These are phyloP conservation scores for Lampris megalopsis DNA, from an alignment of 2,113 vertebrate genomes.

Conservation along the genomic window DNA sequence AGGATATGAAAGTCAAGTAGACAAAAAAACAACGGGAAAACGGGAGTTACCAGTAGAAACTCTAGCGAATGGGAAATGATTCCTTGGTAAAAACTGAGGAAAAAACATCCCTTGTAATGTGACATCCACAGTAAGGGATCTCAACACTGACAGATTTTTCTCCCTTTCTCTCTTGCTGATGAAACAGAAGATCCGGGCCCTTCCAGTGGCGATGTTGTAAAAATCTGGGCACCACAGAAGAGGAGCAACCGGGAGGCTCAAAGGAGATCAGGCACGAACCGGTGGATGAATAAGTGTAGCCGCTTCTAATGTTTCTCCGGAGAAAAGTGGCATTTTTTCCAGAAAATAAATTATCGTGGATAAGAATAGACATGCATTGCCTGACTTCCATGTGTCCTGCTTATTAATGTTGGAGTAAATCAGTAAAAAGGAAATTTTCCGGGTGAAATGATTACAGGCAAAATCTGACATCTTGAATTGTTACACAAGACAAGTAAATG, in stretches of 20 bases:
- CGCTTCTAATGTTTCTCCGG: background rate
- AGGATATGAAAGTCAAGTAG: too few species aligned
- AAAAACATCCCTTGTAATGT: background rate
- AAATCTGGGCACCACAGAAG: background rate
- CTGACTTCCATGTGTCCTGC: slow-evolving; percentile 48
- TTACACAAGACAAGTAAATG: slow-evolving; percentile 13
- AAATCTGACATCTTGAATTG: background rate
- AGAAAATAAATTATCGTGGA: slow-evolving; percentile 56
- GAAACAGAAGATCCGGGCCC: slow-evolving; percentile 65
- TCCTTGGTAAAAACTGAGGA: background rate
- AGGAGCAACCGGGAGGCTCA: slow-evolving; percentile 21
- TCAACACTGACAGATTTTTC: background rate
- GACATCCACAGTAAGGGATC: background rate
- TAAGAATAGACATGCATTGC: slow-evolving; percentile 9
- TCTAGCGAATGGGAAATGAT: too few species aligned
- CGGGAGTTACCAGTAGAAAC: too few species aligned
- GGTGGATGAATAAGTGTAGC: slow-evolving; percentile 1
- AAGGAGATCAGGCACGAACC: background rate
- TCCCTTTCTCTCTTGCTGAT: slow-evolving; percentile 42
- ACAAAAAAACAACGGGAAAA: too few species aligned
- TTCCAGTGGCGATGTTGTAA: slow-evolving; percentile 62
- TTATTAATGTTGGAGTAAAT: slow-evolving; percentile 18
- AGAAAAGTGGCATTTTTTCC: slow-evolving; percentile 21
- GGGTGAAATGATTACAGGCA: background rate
- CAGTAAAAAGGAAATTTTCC: background rate